These are phyloP conservation scores for Bombus waltoni DNA, from an alignment of 1,140 invertebrate genomes.

Conservation along the genomic window DNA sequence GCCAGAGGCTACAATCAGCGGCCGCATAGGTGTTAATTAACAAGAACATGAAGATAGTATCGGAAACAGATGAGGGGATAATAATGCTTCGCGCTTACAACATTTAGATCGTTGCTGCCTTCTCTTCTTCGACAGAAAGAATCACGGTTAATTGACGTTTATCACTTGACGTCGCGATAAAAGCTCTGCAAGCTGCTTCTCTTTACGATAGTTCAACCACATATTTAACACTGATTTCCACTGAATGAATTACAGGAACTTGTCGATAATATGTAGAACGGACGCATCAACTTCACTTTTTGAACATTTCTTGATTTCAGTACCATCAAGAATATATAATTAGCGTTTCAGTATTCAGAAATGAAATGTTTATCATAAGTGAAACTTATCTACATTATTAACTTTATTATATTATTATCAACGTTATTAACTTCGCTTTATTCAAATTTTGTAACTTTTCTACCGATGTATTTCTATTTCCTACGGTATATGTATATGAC, in stretches of 20 bases:
- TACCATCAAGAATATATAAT: neutral
- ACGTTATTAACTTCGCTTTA: too few relatives aligned
- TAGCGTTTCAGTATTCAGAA: neutral
- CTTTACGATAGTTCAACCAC: neutral
- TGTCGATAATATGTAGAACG: too few relatives aligned
- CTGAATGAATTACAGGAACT: neutral
- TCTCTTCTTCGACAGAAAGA: neutral
- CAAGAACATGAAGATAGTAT: constrained; percentile 21
- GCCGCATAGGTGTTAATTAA: constrained; percentile 32
- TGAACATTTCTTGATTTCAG: neutral
- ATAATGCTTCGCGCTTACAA: neutral
- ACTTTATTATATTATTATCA: too few relatives aligned
- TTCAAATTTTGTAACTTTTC: too few relatives aligned
- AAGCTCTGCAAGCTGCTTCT: neutral
- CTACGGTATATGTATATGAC: too few relatives aligned
- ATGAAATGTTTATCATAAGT: neutral
- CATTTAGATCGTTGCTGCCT: neutral
- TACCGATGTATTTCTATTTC: too few relatives aligned
- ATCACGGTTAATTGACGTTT: constrained; percentile 14
- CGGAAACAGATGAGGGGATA: constrained; percentile 21
- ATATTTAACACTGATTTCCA: neutral
- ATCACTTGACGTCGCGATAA: neutral
- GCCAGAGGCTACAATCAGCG: constrained; percentile 11
- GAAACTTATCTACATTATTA: neutral
- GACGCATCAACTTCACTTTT: too few relatives aligned